Evolutionary conservation across 1,140 invertebrate genomes (phyloP), one percentile per base, ranked within the genome.

Genomic region (Belonocnema kinseyi): DNA sequence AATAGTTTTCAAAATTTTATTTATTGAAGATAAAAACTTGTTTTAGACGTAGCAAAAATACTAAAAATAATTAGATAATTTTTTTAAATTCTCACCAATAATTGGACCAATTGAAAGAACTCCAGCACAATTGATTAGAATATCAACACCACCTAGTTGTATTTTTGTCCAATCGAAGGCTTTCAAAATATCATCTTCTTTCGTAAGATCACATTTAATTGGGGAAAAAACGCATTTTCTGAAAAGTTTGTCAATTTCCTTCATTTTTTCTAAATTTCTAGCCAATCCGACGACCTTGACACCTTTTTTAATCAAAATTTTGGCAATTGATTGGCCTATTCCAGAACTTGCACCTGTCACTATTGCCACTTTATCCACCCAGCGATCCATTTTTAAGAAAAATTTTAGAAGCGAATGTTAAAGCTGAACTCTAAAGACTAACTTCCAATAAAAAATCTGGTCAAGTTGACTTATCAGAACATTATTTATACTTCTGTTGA

Each of bases 51-150:
- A 0, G 66, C 50, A 50, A n/a, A n/a, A 53, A 66, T n/a, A n/a
- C n/a, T n/a, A n/a, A n/a, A n/a, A n/a, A n/a, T n/a, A n/a, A n/a
- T n/a, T n/a, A 13, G 16, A 26, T 75, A 82, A 51, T 88, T 73
- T 46, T 40, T 73, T 72, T 83, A 81, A 88, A 75, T 50, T 56
- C 70, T 46, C 88, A 79, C 88, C 91, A n/a, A 75, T 84, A 71
- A 84, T 92, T 78, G 80, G 78, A 0, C 85, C 89, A 5, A 50
- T 26, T 12, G 85, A 77, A 8, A 91, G 81, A 0, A 94, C 83
- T 2, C 94, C 96, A 4, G 96, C 96, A 85, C 95, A 96, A 85
- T 97, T 97, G 40, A 97, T 90, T 61, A 96, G 90, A 2, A 97
- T 89, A 84, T 96, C 93, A 2, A 96, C 90, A 16, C 93, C 93